phyloP scores from a whole-genome alignment of 2,797 vertebrate species.

The Rhinogobio ventralis region DNA sequence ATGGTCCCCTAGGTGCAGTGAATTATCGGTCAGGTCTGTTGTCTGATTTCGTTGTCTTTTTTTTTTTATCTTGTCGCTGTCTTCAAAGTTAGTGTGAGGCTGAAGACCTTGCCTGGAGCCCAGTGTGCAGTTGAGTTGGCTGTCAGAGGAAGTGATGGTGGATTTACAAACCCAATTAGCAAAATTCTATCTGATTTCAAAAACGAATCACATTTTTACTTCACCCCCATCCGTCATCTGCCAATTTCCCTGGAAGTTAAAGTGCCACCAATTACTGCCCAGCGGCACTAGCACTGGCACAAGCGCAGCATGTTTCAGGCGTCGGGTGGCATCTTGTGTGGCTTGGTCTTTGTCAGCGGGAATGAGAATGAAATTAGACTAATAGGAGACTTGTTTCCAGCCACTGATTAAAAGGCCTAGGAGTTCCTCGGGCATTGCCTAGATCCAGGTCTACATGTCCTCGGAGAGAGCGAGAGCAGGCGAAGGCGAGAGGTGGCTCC shows the following conservation, averaged over 20 bases:
- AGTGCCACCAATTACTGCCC: conserved; percentile 90
- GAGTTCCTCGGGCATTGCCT: conserved; percentile 91
- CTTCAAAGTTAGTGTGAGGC: conserved; percentile 74
- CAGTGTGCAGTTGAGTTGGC: conserved; percentile 74
- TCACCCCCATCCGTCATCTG: conserved; percentile 85
- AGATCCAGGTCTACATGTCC: conserved; percentile 82
- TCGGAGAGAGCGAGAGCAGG: conserved; percentile 53
- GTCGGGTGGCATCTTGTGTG: conserved; percentile 90
- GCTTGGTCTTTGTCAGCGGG: conserved; percentile 82
- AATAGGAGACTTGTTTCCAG: conserved; percentile 90
- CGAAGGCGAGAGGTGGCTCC: conserved; percentile 83
- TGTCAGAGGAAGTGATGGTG: conserved; percentile 74
- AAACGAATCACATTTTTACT: conserved; percentile 82
- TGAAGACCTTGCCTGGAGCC: conserved; percentile 76
- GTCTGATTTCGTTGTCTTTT: conserved; percentile 67
- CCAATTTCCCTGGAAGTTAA: conserved; percentile 90
- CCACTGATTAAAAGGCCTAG: conserved; percentile 92
- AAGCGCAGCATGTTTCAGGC: conserved; percentile 86
- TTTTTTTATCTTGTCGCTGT: conserved; percentile 61
- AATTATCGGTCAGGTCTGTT: conserved; percentile 61
- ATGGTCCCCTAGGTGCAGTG: conserved; percentile 60
- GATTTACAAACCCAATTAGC: conserved; percentile 80
- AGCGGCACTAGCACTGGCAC: conserved; percentile 79
- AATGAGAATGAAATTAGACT: conserved; percentile 95
- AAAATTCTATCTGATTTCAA: conserved; percentile 82